Percentiles rank a stretch among this genome's conserved stretches.
phyloP scores from a whole-genome alignment of 2,113 vertebrate species.

The Ailuropoda melanoleuca region DNA sequence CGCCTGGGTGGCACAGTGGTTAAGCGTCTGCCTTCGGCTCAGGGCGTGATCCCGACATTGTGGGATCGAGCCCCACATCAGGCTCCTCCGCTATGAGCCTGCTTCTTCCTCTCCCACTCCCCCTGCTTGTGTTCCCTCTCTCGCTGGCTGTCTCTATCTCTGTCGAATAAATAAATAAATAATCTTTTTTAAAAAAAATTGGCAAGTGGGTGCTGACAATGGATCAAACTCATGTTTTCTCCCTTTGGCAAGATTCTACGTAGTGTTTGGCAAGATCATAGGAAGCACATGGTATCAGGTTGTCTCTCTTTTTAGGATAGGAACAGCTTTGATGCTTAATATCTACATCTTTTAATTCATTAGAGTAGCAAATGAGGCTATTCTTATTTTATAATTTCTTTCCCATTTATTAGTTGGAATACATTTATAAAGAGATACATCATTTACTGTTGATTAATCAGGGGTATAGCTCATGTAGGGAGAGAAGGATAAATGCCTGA shows the following conservation, averaged over 20 bases:
- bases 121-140: too few species aligned
- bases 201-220: neutral
- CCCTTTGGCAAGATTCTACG: neutral
- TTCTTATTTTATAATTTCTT: neutral
- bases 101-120: too few species aligned
- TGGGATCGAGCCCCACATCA: too few species aligned
- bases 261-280: neutral
- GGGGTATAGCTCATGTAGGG: neutral
- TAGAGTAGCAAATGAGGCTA: neutral
- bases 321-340: neutral
- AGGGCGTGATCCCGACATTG: too few species aligned
- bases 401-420: neutral
- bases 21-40: too few species aligned
- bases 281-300: neutral
- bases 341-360: neutral
- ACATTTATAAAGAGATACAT: constrained; percentile 4
- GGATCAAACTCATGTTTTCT: neutral
- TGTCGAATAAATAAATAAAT: too few species aligned
- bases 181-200: neutral
- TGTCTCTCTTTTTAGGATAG: constrained; percentile 9
- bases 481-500: neutral
- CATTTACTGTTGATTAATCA: neutral
- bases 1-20: too few species aligned
- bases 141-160: too few species aligned
- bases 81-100: too few species aligned